A percentile compares a stretch with the other conserved stretches of the same genome.
Conservation (phyloP, 2,888 invertebrate species). For the Celastrina argiolus region DNA sequence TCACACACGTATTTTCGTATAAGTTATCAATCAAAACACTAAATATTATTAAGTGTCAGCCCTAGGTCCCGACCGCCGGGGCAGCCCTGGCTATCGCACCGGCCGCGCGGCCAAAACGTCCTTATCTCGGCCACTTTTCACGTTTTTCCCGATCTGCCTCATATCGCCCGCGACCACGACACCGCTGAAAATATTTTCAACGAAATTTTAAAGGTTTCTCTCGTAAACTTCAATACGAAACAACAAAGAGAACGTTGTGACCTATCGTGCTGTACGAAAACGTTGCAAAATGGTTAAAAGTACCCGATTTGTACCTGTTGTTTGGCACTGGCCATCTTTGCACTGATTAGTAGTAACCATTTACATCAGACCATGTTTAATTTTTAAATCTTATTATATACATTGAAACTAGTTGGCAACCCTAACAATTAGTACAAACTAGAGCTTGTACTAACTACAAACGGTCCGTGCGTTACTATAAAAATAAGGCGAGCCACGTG, state of each 20-base stretch:
- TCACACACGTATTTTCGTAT: too few species aligned
- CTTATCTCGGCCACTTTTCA: constrained; percentile 72
- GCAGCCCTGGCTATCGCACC: constrained; percentile 46
- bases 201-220: constrained; percentile 22
- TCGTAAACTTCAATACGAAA: constrained; percentile 1
- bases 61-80: constrained; percentile 43
- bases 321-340: too few species aligned
- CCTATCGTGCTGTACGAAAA: background rate
- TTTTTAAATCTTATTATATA: background rate
- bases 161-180: constrained; percentile 25
- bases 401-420: background rate
- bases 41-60: constrained; percentile 33
- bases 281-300: background rate
- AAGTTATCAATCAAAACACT: background rate
- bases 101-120: constrained; percentile 52
- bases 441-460: background rate
- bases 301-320: too few species aligned
- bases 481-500: constrained; percentile 11
- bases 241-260: constrained; percentile 35
- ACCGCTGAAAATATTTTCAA: constrained; percentile 24
- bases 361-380: too few species aligned
- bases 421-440: constrained; percentile 6
- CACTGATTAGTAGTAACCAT: too few species aligned
- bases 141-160: constrained; percentile 58
- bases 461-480: background rate